Evolutionary conservation across 1,140 invertebrate genomes (phyloP), one percentile per base, ranked within the genome.

Genomic region (Apis dorsata): DNA sequence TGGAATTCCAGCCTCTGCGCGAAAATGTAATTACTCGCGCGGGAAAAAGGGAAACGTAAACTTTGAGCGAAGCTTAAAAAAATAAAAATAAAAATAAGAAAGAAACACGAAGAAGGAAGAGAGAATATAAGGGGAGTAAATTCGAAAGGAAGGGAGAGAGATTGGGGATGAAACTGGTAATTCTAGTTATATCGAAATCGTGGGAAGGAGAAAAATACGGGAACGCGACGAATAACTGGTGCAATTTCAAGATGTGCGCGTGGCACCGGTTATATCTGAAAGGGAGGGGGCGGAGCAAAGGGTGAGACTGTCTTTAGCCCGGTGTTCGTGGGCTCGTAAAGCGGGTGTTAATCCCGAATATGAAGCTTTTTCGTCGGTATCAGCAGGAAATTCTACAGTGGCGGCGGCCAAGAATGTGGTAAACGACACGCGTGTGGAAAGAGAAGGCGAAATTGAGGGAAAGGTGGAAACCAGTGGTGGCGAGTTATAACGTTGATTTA

Each of bases 291-390:
- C 34, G 8, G 3, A 4, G 7, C 19, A 53, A 2, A 3, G 49
- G 74, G 28, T 34, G 75, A 51, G 51, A 79, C 75, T 83, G 66
- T 74, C 70, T 63, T 17, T 13, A 34, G 13, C 34, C 44, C n/a
- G 72, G 24, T 55, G 81, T 49, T 79, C 79, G 57, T 80, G 65
- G 69, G 76, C 78, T 79, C 80, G 75, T 71, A 73, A 86, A 88
- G 87, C 73, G 80, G 65, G 65, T 74, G 84, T 88, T 88, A 88
- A 88, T 77, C 80, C 81, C 69, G 87, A 86, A 86, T 88, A 88
- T 88, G 78, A 88, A 86, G 86, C 86, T 88, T 88, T 88, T 88
- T 88, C 77, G 86, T 65, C 28, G n/a, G 69, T 87, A 85, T 88
- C 86, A 88, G 86, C 87, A 84, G 84, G 86, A 88, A 87, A 87